These are phyloP conservation scores for Drosophila trichaetosa DNA, from an alignment of 2,888 invertebrate genomes.

Conservation along the genomic window DNA sequence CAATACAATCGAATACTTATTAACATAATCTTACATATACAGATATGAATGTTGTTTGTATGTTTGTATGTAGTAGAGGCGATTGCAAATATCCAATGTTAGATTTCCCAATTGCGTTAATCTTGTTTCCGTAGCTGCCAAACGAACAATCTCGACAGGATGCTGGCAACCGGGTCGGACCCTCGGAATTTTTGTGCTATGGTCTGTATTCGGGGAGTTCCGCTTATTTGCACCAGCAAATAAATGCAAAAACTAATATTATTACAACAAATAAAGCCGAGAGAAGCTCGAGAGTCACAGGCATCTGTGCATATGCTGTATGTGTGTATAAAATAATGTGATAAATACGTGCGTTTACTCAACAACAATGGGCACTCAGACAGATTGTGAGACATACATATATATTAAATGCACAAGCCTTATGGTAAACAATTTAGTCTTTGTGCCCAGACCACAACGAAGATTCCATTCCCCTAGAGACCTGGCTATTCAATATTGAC, in stretches of 20 bases:
- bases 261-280: conserved; percentile 63
- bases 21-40: conserved; percentile 19
- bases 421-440: neutral
- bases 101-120: conserved; percentile 75
- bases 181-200: conserved; percentile 11
- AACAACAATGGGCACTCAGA: conserved; percentile 36
- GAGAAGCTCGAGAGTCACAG: conserved; percentile 40
- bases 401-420: conserved; percentile 3
- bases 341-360: conserved; percentile 28
- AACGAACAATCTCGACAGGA: conserved; percentile 20
- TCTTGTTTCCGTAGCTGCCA: conserved; percentile 56
- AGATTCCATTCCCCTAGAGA: conserved; percentile 14
- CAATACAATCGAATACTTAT: conserved; percentile 29
- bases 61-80: neutral
- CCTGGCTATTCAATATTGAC: conserved; percentile 1
- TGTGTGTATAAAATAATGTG: conserved; percentile 8
- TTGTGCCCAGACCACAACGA: neutral
- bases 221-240: conserved; percentile 62
- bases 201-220: conserved; percentile 2
- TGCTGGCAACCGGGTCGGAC: conserved; percentile 10
- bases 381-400: conserved; percentile 29
- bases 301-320: conserved; percentile 8
- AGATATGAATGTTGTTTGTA: conserved; percentile 3
- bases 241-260: conserved; percentile 74
- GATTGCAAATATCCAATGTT: conserved; percentile 37